phyloP scores from a whole-genome alignment of 1,140 invertebrate genomes.

The Cryptotermes secundus region DNA sequence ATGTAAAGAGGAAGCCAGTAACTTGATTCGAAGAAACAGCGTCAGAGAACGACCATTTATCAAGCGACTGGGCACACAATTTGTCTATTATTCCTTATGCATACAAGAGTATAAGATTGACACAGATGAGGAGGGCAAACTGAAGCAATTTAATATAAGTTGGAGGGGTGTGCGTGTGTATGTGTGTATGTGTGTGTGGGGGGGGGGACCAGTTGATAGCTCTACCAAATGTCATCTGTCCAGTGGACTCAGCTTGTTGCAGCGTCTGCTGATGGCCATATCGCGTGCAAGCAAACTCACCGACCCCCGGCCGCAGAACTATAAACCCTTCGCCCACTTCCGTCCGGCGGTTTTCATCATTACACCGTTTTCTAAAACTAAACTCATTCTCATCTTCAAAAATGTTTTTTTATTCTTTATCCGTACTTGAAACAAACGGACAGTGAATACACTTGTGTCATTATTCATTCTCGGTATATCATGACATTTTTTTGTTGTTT shows the following conservation, averaged over 20 bases:
- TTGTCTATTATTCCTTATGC: neutral
- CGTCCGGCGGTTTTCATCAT: constrained; percentile 3
- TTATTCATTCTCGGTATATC: neutral
- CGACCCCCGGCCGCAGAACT: neutral
- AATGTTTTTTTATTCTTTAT: constrained; percentile 1
- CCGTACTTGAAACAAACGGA: too few relatives aligned
- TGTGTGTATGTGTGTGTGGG: too few relatives aligned
- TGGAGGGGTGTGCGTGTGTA: neutral
- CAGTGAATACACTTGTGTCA: neutral
- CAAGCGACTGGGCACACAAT: neutral
- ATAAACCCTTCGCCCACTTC: constrained; percentile 16
- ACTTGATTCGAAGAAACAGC: too few relatives aligned
- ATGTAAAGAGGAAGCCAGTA: too few relatives aligned
- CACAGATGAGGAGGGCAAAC: neutral
- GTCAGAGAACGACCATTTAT: neutral
- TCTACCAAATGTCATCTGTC: neutral
- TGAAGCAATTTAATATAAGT: constrained; percentile 15
- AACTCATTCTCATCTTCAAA: neutral
- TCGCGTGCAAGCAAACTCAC: neutral
- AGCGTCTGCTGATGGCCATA: neutral
- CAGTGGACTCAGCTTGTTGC: neutral
- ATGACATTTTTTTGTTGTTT: neutral
- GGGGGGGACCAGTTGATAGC: neutral
- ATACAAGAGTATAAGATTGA: neutral
- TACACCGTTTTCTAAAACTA: constrained; percentile 25